Base-by-base conservation (phyloP, 53 echinoderm and acorn worm genomes). In the Paelopatides confundens region DNA sequence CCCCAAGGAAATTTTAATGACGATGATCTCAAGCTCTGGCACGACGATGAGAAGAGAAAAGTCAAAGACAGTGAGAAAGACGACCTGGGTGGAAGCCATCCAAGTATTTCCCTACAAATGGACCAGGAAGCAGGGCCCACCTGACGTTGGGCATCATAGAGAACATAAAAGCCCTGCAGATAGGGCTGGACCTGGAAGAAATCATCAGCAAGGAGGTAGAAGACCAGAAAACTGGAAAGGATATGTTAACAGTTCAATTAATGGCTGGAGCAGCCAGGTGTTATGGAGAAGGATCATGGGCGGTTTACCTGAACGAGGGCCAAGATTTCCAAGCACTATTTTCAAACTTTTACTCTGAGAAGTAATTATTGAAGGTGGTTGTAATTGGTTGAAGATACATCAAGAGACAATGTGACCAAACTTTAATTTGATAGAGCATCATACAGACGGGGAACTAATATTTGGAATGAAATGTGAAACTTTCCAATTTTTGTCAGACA, bases 71-170 rank as follows among this genome's bases (percentile, higher is more conserved):
- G 40, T 28, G 10, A 5, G n/a, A n/a, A 43, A 43, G 63, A 17
- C 18, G 63, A 27, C 18, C 24, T 7, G 23, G 62, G 11, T 94
- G 94, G 94, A 53, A 65, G 14, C 92, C 92, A 9, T 71, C 87
- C 4, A 48, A 85, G 40, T 94, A 87, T 63, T 93, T 92, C 0
- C 97, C 97, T 14, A 97, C 97, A 7, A 92, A 90, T 26, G 97
- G 97, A 28, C 81, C 34, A 7, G 97, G 95, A 1, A 97, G 97
- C 77, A 82, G 89, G 36, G 93, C 97, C 13, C 97, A 97, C 58
- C 86, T 95, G 14, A 95, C 90, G 39, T 36, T 97, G 8, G 91
- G 77, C 17, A 63, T 71, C 5, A 92, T 85, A 17, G 74, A 81
- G 37, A 90, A 86, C 21, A 62, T 90, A 2, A 35, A 88, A 23